Evolutionary conservation across 2,797 vertebrate species (phyloP).

Genomic region (Rallus crepitans): DNA sequence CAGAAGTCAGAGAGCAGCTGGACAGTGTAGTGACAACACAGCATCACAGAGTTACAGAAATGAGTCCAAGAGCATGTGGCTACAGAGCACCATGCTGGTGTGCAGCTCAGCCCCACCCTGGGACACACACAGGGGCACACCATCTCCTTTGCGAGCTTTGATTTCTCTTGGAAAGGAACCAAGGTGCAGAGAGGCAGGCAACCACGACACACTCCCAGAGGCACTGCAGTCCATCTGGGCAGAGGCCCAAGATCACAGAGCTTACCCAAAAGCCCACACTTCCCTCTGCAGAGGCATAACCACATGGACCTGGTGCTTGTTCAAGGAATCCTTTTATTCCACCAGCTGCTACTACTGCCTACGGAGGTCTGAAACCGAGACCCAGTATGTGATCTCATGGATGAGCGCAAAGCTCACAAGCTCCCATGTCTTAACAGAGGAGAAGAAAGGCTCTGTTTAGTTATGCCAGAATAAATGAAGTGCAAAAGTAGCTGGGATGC

Average conservation of each 20-base stretch:
- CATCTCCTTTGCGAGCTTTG: neutral
- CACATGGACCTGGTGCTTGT: slow-evolving; percentile 1
- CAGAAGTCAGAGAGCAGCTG: neutral
- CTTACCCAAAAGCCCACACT: neutral
- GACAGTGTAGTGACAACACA: fast-evolving
- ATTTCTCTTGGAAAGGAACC: neutral
- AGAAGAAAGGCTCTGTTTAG: slow-evolving; percentile 48
- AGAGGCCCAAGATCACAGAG: neutral
- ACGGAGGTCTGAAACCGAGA: slow-evolving; percentile 50
- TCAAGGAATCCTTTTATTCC: slow-evolving; percentile 58
- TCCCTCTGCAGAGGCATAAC: neutral
- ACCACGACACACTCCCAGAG: neutral
- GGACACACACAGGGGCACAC: neutral
- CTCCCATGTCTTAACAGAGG: slow-evolving; percentile 5
- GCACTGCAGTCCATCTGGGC: neutral
- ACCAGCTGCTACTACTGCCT: slow-evolving; percentile 53
- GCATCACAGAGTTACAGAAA: too few species aligned
- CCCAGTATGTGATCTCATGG: slow-evolving; percentile 32
- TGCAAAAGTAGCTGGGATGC: slow-evolving; percentile 31
- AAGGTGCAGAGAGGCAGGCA: neutral
- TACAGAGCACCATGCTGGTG: neutral
- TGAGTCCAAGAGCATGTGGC: neutral
- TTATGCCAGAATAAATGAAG: slow-evolving; percentile 59
- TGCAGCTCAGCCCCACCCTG: neutral
- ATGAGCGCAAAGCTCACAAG: slow-evolving; percentile 51